Conservation (phyloP, 2,888 invertebrate species). For the Euplagia quadripunctaria region DNA sequence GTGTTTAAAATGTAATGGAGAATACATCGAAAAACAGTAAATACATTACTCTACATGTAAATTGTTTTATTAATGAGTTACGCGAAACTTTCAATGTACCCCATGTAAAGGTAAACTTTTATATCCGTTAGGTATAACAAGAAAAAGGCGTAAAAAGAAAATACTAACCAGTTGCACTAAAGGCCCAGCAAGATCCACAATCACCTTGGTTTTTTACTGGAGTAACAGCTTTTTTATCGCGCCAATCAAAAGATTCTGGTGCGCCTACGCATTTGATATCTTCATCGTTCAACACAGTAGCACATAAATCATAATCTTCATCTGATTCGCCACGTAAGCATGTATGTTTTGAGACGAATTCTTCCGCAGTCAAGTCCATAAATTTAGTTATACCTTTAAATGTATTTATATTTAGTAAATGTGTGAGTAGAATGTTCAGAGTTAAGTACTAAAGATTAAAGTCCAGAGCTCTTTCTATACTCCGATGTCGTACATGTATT, state of each 20-base stretch:
- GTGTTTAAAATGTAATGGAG: too few relatives aligned
- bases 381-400: slow-evolving; percentile 38
- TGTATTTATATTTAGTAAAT: too few relatives aligned
- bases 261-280: slow-evolving; percentile 24
- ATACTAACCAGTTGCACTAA: slow-evolving; percentile 21
- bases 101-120: too few relatives aligned
- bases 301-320: background rate
- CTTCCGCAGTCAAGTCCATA: slow-evolving; percentile 31
- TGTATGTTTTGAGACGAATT: slow-evolving; percentile 20
- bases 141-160: background rate
- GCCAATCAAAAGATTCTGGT: slow-evolving; percentile 88
- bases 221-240: slow-evolving; percentile 91
- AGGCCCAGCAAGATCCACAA: slow-evolving; percentile 94
- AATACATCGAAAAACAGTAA: too few relatives aligned
- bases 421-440: too few relatives aligned
- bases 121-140: too few relatives aligned
- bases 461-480: too few relatives aligned
- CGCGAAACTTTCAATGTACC: too few relatives aligned
- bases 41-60: too few relatives aligned
- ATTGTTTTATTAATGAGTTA: too few relatives aligned
- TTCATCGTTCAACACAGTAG: background rate
- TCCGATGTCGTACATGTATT: too few relatives aligned
- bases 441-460: too few relatives aligned
- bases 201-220: slow-evolving; percentile 91
- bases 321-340: slow-evolving; percentile 2